Evolutionary conservation across 53 echinoderm and acorn worm genomes (phyloP).

Genomic region (Echinarachnius parma): DNA sequence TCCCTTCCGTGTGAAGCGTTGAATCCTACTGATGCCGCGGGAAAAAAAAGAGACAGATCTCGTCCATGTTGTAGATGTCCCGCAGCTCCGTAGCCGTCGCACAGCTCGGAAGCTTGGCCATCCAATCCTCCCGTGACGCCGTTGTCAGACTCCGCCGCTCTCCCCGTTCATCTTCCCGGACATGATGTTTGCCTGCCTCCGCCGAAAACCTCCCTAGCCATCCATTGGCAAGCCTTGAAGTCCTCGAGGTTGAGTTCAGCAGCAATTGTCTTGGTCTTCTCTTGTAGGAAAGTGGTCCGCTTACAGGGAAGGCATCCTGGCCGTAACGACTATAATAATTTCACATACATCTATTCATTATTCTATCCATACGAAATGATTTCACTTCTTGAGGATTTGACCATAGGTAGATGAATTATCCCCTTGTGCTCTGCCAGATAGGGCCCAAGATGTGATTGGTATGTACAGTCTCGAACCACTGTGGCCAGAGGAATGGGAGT

Average conservation of each 20-base stretch:
- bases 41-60: conserved; percentile 43
- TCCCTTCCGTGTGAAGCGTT: conserved; percentile 35
- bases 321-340: too few species aligned
- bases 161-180: conserved; percentile 43
- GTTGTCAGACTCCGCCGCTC: conserved; percentile 44
- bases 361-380: too few species aligned
- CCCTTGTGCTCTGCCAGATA: conserved; percentile 37
- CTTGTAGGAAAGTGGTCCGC: too few species aligned
- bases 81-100: conserved; percentile 30
- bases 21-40: conserved; percentile 29
- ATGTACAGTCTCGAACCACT: conserved; percentile 51
- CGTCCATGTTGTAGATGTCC: conserved; percentile 52
- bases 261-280: too few species aligned
- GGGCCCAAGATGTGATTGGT: conserved; percentile 13
- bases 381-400: too few species aligned
- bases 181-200: too few species aligned
- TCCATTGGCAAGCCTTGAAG: too few species aligned
- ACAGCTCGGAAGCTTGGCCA: conserved; percentile 12
- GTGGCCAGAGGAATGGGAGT: conserved; percentile 24
- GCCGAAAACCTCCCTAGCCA: too few species aligned
- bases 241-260: too few species aligned
- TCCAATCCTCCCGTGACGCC: conserved; percentile 31
- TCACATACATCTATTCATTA: too few species aligned
- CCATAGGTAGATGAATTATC: conserved; percentile 33
- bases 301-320: too few species aligned